phyloP scores from a whole-genome alignment of 2,888 invertebrate species.

The Brachynemurus nebulosus region DNA sequence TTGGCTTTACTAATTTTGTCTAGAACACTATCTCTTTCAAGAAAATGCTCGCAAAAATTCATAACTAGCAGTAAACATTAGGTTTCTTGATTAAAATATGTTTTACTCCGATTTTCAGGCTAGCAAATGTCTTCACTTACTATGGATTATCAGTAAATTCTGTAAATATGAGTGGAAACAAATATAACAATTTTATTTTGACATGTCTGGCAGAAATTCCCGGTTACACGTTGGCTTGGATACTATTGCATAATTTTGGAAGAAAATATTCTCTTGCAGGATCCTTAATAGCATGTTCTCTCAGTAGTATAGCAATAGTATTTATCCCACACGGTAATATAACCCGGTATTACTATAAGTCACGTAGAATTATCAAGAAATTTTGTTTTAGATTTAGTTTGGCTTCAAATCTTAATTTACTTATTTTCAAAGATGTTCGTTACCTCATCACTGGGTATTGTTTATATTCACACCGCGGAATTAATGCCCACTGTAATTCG shows the following conservation, averaged over 20 bases:
- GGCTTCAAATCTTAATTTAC: constrained; percentile 34
- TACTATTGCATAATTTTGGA: constrained; percentile 37
- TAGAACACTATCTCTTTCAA: too few relatives aligned
- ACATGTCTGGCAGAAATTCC: constrained; percentile 47
- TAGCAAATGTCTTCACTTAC: constrained; percentile 50
- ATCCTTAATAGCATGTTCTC: constrained; percentile 36
- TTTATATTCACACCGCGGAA: constrained; percentile 47
- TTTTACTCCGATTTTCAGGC: constrained; percentile 28
- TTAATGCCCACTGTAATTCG: constrained; percentile 38
- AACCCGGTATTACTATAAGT: neutral
- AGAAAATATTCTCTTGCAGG: constrained; percentile 36
- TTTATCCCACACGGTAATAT: constrained; percentile 34
- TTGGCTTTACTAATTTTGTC: too few relatives aligned
- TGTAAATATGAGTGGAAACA: constrained; percentile 49
- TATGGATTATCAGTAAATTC: constrained; percentile 55
- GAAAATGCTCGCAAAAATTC: too few relatives aligned
- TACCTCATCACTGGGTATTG: constrained; percentile 46
- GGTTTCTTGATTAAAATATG: constrained; percentile 3
- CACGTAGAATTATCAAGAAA: neutral
- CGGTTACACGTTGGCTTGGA: constrained; percentile 39
- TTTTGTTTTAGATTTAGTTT: neutral
- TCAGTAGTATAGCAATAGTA: constrained; percentile 40
- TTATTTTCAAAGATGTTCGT: constrained; percentile 48
- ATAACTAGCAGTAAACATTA: too few relatives aligned
- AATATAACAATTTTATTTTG: constrained; percentile 50